These are phyloP conservation scores for Etheostoma nigrum DNA, from an alignment of 2,797 vertebrate genomes.

Conservation along the genomic window DNA sequence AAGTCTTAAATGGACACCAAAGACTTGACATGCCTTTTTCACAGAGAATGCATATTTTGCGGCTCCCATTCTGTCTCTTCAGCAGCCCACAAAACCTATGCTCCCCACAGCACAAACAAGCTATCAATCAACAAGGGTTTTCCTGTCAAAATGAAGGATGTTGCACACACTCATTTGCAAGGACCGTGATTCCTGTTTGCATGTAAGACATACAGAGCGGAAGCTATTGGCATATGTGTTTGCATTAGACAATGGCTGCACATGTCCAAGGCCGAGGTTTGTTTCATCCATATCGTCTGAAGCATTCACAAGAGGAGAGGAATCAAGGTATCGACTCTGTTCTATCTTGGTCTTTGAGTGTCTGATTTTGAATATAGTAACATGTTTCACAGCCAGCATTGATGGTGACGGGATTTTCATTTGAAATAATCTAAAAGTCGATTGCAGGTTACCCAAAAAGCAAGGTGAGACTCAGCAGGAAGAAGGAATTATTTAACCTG, in stretches of 20 bases:
- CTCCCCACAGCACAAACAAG: conserved; percentile 65
- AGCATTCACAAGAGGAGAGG: conserved; percentile 12
- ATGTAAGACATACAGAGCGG: conserved; percentile 51
- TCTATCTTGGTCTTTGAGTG: conserved; percentile 24
- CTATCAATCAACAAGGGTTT: conserved; percentile 62
- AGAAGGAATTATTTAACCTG: conserved; percentile 7
- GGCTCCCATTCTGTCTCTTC: conserved; percentile 39
- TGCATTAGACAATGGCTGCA: conserved; percentile 46
- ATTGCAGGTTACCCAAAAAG: conserved; percentile 16
- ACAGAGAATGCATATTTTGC: conserved; percentile 55
- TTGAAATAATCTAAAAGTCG: not conserved
- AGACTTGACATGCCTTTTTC: conserved; percentile 67
- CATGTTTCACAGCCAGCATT: conserved; percentile 11
- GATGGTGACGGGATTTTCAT: not conserved
- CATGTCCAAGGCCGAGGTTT: conserved; percentile 36
- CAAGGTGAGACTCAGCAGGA: conserved; percentile 20
- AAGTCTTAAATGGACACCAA: conserved; percentile 66
- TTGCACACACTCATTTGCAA: conserved; percentile 38
- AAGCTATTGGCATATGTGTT: conserved; percentile 55
- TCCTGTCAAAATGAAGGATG: conserved; percentile 62
- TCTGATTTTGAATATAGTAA: conserved; percentile 23
- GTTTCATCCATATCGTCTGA: conserved; percentile 3
- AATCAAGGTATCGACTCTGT: conserved; percentile 20
- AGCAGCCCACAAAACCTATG: conserved; percentile 27
- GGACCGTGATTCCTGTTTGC: conserved; percentile 63